phyloP scores from a whole-genome alignment of 2,113 vertebrate species.

The Gymnarchus niloticus region DNA sequence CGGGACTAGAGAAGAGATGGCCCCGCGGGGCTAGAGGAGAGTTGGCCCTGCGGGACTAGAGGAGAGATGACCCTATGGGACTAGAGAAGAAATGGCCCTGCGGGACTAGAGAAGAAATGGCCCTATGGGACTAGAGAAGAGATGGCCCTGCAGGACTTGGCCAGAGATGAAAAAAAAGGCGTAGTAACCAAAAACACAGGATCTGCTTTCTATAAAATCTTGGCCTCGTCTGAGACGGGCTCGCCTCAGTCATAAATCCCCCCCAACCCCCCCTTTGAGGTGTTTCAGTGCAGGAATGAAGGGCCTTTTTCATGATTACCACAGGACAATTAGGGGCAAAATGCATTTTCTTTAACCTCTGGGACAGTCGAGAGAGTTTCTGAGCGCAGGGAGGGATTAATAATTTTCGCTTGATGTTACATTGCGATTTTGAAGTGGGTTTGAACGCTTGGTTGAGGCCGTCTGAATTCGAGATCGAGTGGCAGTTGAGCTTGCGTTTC shows the following conservation, averaged over 20 bases:
- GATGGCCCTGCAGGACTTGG: slow-evolving; percentile 35
- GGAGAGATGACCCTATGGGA: too few species aligned
- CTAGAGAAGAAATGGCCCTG: too few species aligned
- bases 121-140: too few species aligned
- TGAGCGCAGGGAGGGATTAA: neutral
- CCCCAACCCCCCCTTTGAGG: neutral
- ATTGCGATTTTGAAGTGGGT: neutral
- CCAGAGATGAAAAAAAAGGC: slow-evolving; percentile 48
- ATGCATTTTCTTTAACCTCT: slow-evolving; percentile 8
- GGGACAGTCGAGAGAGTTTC: neutral
- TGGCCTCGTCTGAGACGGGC: slow-evolving; percentile 46
- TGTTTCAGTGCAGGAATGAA: slow-evolving; percentile 32
- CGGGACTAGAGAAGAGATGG: slow-evolving; percentile 51
- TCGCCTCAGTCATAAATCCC: slow-evolving; percentile 58
- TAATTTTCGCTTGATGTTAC: neutral
- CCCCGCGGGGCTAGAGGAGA: too few species aligned
- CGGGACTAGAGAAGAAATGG: neutral
- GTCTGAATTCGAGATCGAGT: neutral
- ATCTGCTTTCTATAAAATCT: slow-evolving; percentile 64
- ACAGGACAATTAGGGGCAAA: slow-evolving; percentile 45
- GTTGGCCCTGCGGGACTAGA: too few species aligned
- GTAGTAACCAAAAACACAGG: slow-evolving; percentile 35
- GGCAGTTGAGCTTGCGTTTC: neutral
- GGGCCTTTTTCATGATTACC: slow-evolving; percentile 45
- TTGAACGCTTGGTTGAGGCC: neutral